Base-by-base conservation (phyloP, 64 coral and sea anemone genomes). In the Cladopsammia gracilis region DNA sequence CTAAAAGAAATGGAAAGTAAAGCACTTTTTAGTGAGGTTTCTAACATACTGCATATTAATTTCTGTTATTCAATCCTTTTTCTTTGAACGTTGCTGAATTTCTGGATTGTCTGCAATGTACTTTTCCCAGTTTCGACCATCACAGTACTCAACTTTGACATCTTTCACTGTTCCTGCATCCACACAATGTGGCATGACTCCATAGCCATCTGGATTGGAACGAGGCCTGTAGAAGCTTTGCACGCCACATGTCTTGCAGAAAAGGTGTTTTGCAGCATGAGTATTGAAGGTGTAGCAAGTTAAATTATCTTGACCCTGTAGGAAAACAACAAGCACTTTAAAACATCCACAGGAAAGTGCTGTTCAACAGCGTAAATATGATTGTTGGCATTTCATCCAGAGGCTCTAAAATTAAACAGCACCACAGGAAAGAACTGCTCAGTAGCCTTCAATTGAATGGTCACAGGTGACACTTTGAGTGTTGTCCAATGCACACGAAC, bases 211-310 rank as follows among this genome's bases (percentile, higher is more conserved):
- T 19, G 95, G 88, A 59, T 99, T 96, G 24, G 98, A 99, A 7
- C 98, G 94, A 92, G 98, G 98, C 0, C 93, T 64, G 44, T 99
- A 99, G 90, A 96, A 99, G 85, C 98, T 99, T 45, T 99, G 98
- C 42, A 99, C 98, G 25, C 98, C 98, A 94, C 98, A 99, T 1
- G 94, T 96, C 82, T 94, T 99, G 70, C 98, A 99, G 64, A 99
- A 99, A 79, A 96, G 43, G 71, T 99, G 98, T 68, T 99, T 87
- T 64, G 98, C 98, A 42, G 76, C 58, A 75, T 94, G 98, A 3
- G 94, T 91, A 65, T 99, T 99, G 24, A 99, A 99, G 12, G 88
- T 96, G 53, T 99, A 99, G 77, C 98, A 99, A 10, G 87, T 89
- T 46, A 99, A 85, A 50, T 99, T 89, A 8, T 94, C 98, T 94